Conservation (phyloP, 2,888 invertebrate genomes). For the Lasiommata megera region DNA sequence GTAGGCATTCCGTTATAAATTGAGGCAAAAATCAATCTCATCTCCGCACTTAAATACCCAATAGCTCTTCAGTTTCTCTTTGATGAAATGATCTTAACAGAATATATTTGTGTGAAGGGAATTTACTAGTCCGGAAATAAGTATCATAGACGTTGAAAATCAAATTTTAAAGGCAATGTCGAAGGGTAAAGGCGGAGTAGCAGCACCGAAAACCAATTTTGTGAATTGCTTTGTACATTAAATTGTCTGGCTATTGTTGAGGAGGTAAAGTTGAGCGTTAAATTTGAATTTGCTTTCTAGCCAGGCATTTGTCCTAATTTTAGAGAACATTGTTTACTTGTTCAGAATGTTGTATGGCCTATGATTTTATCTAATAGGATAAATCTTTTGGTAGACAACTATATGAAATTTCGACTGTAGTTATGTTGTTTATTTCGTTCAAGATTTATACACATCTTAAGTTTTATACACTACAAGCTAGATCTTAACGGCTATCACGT, state of each 20-base stretch:
- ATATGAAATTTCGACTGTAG: no score
- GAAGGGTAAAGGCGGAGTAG: constrained; percentile 19
- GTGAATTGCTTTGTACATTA: constrained; percentile 28
- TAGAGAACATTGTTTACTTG: neutral
- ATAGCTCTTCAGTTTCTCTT: neutral
- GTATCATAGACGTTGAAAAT: constrained; percentile 7
- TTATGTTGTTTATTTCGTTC: no score
- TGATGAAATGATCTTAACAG: neutral
- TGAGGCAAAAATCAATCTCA: no score
- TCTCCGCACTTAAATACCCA: no score
- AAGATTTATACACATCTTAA: no score
- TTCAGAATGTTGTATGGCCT: neutral
- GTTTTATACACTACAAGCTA: no score
- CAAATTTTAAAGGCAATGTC: constrained; percentile 18
- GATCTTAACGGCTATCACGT: no score
- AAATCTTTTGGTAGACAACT: no score
- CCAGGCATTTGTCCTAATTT: constrained; percentile 22
- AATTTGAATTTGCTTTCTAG: constrained; percentile 26
- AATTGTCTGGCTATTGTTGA: constrained; percentile 29
- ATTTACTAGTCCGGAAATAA: neutral
- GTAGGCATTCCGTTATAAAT: no score
- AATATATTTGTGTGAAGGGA: neutral
- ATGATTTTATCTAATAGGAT: neutral
- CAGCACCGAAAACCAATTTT: constrained; percentile 29
- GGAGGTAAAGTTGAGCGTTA: constrained; percentile 30